Base-by-base conservation (phyloP, 2,113 vertebrate species). In the Pseudorectes ferrugineus region DNA sequence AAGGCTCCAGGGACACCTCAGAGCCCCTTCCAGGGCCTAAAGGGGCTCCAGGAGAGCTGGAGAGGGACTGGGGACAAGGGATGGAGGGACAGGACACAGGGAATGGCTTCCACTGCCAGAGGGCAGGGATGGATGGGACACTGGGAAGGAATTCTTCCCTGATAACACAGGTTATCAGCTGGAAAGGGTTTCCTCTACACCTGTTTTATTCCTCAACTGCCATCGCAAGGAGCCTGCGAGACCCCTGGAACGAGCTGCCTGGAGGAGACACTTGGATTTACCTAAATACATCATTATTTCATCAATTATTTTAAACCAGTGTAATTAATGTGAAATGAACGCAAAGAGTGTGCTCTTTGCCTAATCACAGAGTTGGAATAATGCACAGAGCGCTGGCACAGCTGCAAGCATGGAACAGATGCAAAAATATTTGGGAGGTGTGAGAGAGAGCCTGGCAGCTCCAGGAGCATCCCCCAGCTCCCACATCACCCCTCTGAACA, bases 171-270 rank as follows among this genome's bases (percentile, higher is more conserved):
- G 57, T 51, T 40, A 45, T 24, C 3, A 5, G 5, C 23, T 28
- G 52, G 38, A 17, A 79, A 10, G 59, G 19, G 65, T 23, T 71
- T 67, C 36, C 40, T 63, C 61, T 3, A 8, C 6, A 19, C 2
- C 0, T 2, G 1, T 11, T 73, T 63, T 18, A 18, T 28, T 83
- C 43, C 42, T 58, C 0, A 0, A 6, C 21, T 29, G 46, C 46
- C 31, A 2, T 20, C 10, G 0, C 54, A 28, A 75, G 59, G 46
- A 74, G 38, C 45, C 52, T 25, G 21, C 0, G 0, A 72, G 38
- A 49, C 3, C 9, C 7, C 74, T 36, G 84, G 51, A 77, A 46
- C 14, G 45, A 21, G 31, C 42, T 26, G 21, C 71, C 79, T 21
- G n/a, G 24, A 83, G 33, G 51, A 52, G 31, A 33, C 43, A 7